Conservation (phyloP, 2,888 invertebrate species). For the Nemotelus pantherinus region DNA sequence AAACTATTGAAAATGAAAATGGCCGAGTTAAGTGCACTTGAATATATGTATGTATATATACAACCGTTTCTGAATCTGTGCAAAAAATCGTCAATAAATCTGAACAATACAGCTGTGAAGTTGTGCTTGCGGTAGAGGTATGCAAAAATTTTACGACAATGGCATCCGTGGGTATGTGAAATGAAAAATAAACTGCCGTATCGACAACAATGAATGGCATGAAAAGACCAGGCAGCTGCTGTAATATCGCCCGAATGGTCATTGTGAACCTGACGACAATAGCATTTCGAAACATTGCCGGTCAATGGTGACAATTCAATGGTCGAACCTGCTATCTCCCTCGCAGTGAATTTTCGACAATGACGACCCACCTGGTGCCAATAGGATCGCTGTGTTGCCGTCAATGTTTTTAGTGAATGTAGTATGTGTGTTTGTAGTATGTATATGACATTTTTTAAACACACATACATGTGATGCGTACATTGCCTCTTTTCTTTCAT, state of each 20-base stretch:
- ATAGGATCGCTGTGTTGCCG: no score
- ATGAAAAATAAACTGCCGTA: conserved; percentile 36
- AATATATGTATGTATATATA: no score
- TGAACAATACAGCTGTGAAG: conserved; percentile 7
- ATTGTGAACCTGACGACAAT: conserved; percentile 21
- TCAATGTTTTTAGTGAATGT: no score
- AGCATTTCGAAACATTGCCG: background rate
- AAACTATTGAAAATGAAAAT: no score
- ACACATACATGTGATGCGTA: no score
- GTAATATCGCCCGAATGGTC: conserved; percentile 31
- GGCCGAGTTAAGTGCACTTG: no score
- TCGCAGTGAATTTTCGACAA: no score
- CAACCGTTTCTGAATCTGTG: background rate
- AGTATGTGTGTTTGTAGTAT: no score
- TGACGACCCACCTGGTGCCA: no score
- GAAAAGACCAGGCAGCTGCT: conserved; percentile 18
- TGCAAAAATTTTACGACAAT: conserved; percentile 13
- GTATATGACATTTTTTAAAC: no score
- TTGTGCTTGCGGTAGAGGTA: conserved; percentile 6
- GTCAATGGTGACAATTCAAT: background rate
- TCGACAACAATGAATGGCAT: background rate
- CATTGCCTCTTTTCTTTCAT: no score
- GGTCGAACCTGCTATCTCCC: no score
- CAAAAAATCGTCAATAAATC: conserved; percentile 13
- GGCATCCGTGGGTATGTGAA: conserved; percentile 18